Evolutionary conservation across 2,888 invertebrate genomes (phyloP), one percentile per base, ranked within the genome.

Genomic region (Oscheius myriophilus): DNA sequence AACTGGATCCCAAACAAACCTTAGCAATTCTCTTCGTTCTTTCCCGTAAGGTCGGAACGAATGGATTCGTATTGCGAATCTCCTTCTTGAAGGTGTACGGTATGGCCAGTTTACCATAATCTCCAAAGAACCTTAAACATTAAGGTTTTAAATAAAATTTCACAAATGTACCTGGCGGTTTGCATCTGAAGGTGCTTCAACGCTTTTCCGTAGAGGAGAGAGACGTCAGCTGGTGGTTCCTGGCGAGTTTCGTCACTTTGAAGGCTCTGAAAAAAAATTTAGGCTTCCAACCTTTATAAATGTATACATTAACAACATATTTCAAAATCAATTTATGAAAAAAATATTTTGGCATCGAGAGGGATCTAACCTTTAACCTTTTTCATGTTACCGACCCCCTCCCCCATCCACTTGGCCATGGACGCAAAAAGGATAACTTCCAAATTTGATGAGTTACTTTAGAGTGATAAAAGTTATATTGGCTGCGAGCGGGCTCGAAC

Each of bases 21-120:
- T 83, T 84, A 26, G 80, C 79, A 53, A 85, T 82, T 14, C 84
- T 64, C 52, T 76, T 83, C 6, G 78, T 83, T 52, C 85, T 73
- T 21, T 85, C 85, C 25, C 82, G 76, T 18, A 82, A 65, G 51
- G 84, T 74, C 1, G 84, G 78, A 16, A 82, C 76, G 69, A 82
- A 84, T 12, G 86, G 86, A 70, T 86, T 86, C 18, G 84, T 72
- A 55, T 78, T 81, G 43, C 80, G 78, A 0, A 85, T 81, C 41
- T 86, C 86, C 57, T 86, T 86, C 55, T 80, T 79, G 74, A 86
- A 86, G 0, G 80, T 67, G 66, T 79, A 86, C 9, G 83, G 82
- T 18, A 79, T 72, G 18, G 70, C 65, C 3, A 83, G 71, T 41
- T 82, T 81, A 21, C 82, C 81, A 62, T 77, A 81, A 67, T 83